A percentile compares a stretch with the other conserved stretches of the same genome.
phyloP scores from a whole-genome alignment of 2,888 invertebrate species.

The Autographa pulchrina region DNA sequence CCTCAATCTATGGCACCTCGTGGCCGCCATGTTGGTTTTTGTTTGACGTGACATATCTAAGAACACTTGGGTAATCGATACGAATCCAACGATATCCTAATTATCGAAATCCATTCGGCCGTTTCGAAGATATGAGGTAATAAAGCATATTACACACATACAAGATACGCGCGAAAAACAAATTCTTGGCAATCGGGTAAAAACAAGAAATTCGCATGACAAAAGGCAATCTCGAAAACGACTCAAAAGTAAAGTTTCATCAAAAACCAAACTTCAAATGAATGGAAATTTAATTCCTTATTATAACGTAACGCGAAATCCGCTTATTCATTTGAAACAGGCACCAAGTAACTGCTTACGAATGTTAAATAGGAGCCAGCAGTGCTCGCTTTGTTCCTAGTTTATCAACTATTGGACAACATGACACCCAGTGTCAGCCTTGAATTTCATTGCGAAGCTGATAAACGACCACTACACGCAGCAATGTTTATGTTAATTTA shows the following conservation, averaged over 20 bases:
- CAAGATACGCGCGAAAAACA: too few relatives aligned
- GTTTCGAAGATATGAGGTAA: too few relatives aligned
- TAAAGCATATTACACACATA: too few relatives aligned
- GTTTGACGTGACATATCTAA: too few relatives aligned
- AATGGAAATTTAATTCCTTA: conserved; percentile 26
- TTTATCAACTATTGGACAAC: conserved; percentile 70
- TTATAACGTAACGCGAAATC: conserved; percentile 26
- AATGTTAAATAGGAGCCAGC: conserved; percentile 46
- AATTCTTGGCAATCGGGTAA: too few relatives aligned
- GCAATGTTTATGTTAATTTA: conserved; percentile 74
- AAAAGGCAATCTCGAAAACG: neutral
- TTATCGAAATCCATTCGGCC: too few relatives aligned
- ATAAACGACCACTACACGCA: conserved; percentile 68
- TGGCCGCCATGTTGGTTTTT: too few relatives aligned
- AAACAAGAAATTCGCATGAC: neutral
- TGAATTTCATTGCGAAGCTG: conserved; percentile 74
- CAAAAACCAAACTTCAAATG: conserved; percentile 1
- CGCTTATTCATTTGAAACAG: conserved; percentile 32
- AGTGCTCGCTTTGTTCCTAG: conserved; percentile 60
- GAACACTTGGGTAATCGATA: too few relatives aligned
- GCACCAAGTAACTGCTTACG: conserved; percentile 36
- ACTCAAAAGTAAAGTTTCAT: neutral
- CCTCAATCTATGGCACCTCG: too few relatives aligned
- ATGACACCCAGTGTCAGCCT: conserved; percentile 72
- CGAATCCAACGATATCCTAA: too few relatives aligned